Base-by-base conservation (phyloP, 2,113 vertebrate genomes). In the Pionites leucogaster region DNA sequence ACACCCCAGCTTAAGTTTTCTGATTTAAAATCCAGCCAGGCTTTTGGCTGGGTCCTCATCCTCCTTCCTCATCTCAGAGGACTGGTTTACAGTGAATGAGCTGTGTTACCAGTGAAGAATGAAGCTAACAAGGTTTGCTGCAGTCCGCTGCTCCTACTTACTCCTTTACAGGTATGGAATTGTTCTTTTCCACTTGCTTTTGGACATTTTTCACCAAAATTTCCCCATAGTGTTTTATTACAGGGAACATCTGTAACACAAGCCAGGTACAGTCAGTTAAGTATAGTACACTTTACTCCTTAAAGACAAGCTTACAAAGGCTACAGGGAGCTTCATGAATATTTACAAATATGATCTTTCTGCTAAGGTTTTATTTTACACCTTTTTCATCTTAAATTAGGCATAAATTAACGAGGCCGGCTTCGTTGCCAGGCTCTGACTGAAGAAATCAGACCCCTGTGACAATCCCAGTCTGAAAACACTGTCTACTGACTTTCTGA, bases 201-300 rank as follows among this genome's bases (percentile, higher is more conserved):
- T 96, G 91, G 75, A 98, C 84, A 27, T 96, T 97, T 63, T 95
- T 91, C 46, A 98, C 70, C 90, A 99, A 84, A 77, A 39, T n/a
- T 33, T 96, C 84, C 44, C 98, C 98, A 22, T 98, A 98, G 15
- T 98, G 96, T 81, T 97, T 97, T 37, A 98, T 98, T 86, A 99
- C 98, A 44, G 92, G 91, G 93, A 98, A 98, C 98, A 99, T 99
- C 98, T 99, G 96, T 82, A 90, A 93, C 80, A 94, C 77, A 96
- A 95, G 90, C 17, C 81, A 82, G 46, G 50, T 44, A 59, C 19
- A 35, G 53, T 63, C 46, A 50, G 47, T 92, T 59, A 63, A 90
- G 39, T 52, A 39, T 4, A 44, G 69, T 15, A 16, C 60, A 41
- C 60, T 71, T 52, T 22, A 37, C 39, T 82, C 35, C 65, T 87